Conservation (phyloP, 2,113 vertebrate genomes). For the Antennarius striatus region DNA sequence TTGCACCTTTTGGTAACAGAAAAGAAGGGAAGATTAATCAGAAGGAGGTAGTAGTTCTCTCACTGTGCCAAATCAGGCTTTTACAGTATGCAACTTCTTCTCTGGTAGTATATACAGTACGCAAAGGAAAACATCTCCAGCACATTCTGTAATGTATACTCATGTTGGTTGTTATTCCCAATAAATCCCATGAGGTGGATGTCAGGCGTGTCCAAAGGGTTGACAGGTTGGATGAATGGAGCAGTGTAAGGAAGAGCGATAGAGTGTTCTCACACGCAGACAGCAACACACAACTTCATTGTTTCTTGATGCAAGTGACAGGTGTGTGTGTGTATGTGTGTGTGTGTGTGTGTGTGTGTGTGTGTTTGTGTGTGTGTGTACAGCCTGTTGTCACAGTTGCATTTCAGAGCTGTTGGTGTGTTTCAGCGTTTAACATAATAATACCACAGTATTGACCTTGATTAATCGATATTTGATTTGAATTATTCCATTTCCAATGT, state of each 20-base stretch:
- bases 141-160: constrained; percentile 15
- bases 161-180: constrained; percentile 19
- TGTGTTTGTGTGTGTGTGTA: neutral
- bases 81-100: too few species aligned
- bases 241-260: constrained; percentile 16
- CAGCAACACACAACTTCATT: constrained; percentile 9
- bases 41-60: too few species aligned
- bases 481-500: too few species aligned
- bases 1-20: too few species aligned
- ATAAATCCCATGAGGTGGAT: constrained; percentile 23
- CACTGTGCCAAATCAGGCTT: too few species aligned
- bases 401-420: constrained; percentile 11
- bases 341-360: neutral
- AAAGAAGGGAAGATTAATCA: too few species aligned
- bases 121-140: neutral
- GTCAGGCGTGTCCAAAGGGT: constrained; percentile 54
- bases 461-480: too few species aligned
- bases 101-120: neutral
- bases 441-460: too few species aligned
- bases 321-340: constrained; percentile 13
- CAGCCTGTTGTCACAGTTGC: constrained; percentile 5
- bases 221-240: constrained; percentile 51
- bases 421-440: neutral
- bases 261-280: neutral
- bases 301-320: constrained; percentile 24